phyloP scores from a whole-genome alignment of 2,888 invertebrate species.

The Agelastica alni region DNA sequence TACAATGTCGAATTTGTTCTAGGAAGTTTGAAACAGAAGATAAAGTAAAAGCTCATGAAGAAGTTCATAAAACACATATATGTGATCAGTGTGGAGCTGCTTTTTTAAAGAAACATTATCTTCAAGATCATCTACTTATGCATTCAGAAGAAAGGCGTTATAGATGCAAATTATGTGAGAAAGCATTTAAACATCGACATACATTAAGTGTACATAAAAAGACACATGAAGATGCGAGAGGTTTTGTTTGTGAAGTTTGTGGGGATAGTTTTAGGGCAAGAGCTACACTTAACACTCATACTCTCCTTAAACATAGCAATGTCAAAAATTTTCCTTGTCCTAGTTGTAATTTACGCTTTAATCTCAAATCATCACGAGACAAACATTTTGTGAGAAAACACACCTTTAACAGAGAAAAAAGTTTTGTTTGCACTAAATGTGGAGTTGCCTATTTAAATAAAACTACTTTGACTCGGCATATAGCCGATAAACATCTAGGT shows the following conservation, averaged over 20 bases:
- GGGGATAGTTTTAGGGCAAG: slow-evolving; percentile 44
- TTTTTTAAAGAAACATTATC: slow-evolving; percentile 35
- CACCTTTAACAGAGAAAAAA: slow-evolving; percentile 24
- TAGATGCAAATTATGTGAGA: slow-evolving; percentile 42
- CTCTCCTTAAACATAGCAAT: slow-evolving; percentile 40
- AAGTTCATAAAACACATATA: slow-evolving; percentile 35
- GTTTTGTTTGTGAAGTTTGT: slow-evolving; percentile 44
- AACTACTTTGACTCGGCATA: slow-evolving; percentile 29
- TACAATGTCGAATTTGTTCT: slow-evolving; percentile 25
- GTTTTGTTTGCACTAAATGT: slow-evolving; percentile 28
- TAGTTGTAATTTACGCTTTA: slow-evolving; percentile 43
- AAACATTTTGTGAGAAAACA: slow-evolving; percentile 39
- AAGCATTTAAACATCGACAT: slow-evolving; percentile 42
- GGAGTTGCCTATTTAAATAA: slow-evolving; percentile 30
- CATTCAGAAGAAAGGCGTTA: slow-evolving; percentile 40
- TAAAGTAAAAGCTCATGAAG: slow-evolving; percentile 27
- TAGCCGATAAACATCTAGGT: slow-evolving; percentile 30
- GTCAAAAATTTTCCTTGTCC: slow-evolving; percentile 43
- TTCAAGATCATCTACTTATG: slow-evolving; percentile 37
- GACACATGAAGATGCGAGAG: slow-evolving; percentile 42
- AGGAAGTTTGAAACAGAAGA: slow-evolving; percentile 19
- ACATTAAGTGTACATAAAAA: slow-evolving; percentile 43
- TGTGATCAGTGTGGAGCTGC: slow-evolving; percentile 37
- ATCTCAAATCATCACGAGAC: slow-evolving; percentile 43
- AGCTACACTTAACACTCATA: slow-evolving; percentile 44